A percentile compares a stretch with the other conserved stretches of the same genome.
Conservation (phyloP, 2,113 vertebrate species). For the Macroglossus sobrinus region DNA sequence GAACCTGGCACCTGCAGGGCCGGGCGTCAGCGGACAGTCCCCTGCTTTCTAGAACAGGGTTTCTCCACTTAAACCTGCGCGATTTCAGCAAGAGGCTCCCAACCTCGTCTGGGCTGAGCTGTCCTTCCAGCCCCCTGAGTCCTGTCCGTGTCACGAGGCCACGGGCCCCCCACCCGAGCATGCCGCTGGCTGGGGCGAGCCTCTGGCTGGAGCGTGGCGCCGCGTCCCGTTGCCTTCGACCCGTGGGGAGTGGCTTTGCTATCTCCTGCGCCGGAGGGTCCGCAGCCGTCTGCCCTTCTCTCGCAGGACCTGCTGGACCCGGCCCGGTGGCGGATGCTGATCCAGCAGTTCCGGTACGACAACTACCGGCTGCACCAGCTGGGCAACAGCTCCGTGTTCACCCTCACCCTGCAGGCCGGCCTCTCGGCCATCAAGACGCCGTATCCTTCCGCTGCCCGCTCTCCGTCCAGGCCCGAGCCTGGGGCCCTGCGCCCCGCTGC, state of each 20-base stretch:
- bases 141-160: background rate
- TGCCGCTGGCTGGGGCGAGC: background rate
- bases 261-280: no score
- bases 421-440: slow-evolving; percentile 99
- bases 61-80: background rate
- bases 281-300: background rate
- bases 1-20: no score
- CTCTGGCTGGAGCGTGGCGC: no score
- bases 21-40: accelerated
- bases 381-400: slow-evolving; percentile 99
- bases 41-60: background rate
- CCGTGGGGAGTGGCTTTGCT: no score
- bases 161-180: background rate
- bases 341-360: slow-evolving; percentile 99
- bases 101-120: background rate
- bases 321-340: slow-evolving; percentile 98
- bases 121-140: background rate
- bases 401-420: slow-evolving; percentile 97
- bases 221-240: no score
- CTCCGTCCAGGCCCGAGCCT: no score
- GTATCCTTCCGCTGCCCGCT: slow-evolving; percentile 87
- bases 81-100: background rate
- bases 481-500: no score
- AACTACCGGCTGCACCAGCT: slow-evolving; percentile 99
- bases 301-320: slow-evolving; percentile 97